Evolutionary conservation across 2,797 vertebrate genomes (phyloP), one percentile per base, ranked within the genome.

Genomic region (Chromis chromis): DNA sequence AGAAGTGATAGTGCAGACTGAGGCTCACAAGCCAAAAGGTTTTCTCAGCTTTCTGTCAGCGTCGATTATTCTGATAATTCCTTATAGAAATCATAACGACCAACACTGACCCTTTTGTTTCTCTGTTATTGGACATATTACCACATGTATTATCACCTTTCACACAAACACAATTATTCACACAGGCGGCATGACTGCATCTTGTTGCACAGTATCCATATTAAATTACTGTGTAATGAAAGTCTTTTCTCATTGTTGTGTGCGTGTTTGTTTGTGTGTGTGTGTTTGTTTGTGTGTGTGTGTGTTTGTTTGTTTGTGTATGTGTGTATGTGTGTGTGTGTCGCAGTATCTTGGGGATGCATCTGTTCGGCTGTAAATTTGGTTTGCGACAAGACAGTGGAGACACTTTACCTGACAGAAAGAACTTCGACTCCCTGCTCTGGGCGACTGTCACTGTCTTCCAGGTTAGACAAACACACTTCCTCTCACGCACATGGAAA

Each of bases 301-400:
- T n/a, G n/a, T n/a, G n/a, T n/a, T n/a, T n/a, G n/a, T n/a, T n/a
- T n/a, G n/a, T n/a, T n/a, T n/a, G n/a, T 80, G 72, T 70, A 21
- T 70, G 22, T 64, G 42, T 74, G 36, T 68, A 40, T 59, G 22
- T 84, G 19, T 84, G 28, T 79, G 70, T 86, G 60, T 76, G 12
- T 87, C 85, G 54, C 83, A 99, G 97, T 90, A 98, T 99, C 85
- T 94, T 99, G 8, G 97, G 97, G n/a, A 99, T 98, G 97, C 97
- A 99, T 88, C 95, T 99, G n/a, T 99, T 99, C 28, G 97, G 97
- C 33, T 98, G 97, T 85, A 98, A 98, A 86, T 98, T 99, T 76
- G 96, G 96, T 76, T 86, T 98, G 86, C 96, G 94, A 69, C 95
- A 96, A 1, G 97, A 98, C 72, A 95, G 94, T 0, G 97, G 97